Evolutionary conservation across 2,888 invertebrate genomes (phyloP).

Genomic region (Spisula subtruncata): DNA sequence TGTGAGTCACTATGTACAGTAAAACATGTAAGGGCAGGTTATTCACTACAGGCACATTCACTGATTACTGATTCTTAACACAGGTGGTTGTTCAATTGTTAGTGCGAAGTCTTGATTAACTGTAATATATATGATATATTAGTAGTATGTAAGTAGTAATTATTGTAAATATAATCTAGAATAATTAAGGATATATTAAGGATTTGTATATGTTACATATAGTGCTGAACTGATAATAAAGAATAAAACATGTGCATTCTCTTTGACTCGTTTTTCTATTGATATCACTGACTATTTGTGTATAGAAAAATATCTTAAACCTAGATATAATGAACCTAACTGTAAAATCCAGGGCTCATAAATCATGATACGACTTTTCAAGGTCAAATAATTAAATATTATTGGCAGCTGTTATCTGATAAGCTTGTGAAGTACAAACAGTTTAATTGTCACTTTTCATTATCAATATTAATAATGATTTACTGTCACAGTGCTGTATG

Average conservation of each 20-base stretch:
- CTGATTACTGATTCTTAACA: too few species aligned
- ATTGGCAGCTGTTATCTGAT: neutral
- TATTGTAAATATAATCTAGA: neutral
- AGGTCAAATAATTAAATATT: neutral
- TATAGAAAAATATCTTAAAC: neutral
- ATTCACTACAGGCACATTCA: too few species aligned
- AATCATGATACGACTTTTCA: neutral
- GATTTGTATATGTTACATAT: neutral
- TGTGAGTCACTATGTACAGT: too few species aligned
- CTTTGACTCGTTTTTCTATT: neutral
- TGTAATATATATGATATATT: too few species aligned
- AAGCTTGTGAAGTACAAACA: neutral
- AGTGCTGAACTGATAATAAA: constrained; percentile 2
- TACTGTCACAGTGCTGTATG: neutral
- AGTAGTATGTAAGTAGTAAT: neutral
- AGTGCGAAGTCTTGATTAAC: too few species aligned
- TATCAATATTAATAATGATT: neutral
- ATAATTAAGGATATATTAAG: neutral
- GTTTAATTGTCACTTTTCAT: neutral
- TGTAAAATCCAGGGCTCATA: neutral
- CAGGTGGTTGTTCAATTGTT: too few species aligned
- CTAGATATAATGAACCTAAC: neutral
- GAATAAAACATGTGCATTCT: neutral
- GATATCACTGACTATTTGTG: neutral
- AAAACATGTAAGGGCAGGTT: too few species aligned